These are phyloP conservation scores for Tachypleus tridentatus DNA, from an alignment of 1,140 invertebrate genomes.

Conservation along the genomic window DNA sequence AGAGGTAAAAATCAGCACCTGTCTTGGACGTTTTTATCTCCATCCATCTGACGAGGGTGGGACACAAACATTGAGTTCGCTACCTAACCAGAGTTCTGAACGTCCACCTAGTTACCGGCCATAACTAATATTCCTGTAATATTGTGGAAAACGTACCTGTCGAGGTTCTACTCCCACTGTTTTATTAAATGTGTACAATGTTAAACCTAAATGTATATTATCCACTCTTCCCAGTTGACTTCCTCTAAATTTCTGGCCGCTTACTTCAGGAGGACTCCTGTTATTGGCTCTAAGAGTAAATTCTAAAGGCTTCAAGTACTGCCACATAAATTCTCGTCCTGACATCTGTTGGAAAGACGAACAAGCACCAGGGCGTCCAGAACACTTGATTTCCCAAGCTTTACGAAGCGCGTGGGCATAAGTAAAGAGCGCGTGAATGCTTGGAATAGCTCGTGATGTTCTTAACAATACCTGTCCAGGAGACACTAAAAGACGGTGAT, in stretches of 20 bases:
- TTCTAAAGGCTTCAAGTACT: conserved; percentile 28
- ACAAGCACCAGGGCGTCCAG: conserved; percentile 29
- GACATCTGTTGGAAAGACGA: conserved; percentile 27
- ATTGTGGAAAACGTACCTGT: too few species aligned
- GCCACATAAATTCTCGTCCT: conserved; percentile 30
- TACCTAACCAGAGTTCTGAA: too few species aligned
- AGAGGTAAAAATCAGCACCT: too few species aligned
- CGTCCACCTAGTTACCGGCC: too few species aligned
- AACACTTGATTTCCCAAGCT: conserved; percentile 33
- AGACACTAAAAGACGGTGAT: too few species aligned
- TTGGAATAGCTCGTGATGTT: conserved; percentile 31
- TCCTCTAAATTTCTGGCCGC: conserved; percentile 11
- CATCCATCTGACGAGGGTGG: too few species aligned
- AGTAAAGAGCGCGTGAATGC: conserved; percentile 34
- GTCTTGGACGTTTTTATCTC: too few species aligned
- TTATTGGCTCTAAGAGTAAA: conserved; percentile 23
- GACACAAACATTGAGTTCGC: too few species aligned
- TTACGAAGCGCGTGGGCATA: conserved; percentile 33
- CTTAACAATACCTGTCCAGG: too few species aligned
- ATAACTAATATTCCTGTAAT: too few species aligned
- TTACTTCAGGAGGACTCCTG: conserved; percentile 20
- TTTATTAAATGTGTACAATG: not conserved
- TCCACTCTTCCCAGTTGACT: conserved; percentile 14
- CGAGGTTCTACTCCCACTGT: too few species aligned
- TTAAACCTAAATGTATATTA: conserved; percentile 16